Conservation (phyloP, 2,797 vertebrate genomes). For the Tapera naevia region DNA sequence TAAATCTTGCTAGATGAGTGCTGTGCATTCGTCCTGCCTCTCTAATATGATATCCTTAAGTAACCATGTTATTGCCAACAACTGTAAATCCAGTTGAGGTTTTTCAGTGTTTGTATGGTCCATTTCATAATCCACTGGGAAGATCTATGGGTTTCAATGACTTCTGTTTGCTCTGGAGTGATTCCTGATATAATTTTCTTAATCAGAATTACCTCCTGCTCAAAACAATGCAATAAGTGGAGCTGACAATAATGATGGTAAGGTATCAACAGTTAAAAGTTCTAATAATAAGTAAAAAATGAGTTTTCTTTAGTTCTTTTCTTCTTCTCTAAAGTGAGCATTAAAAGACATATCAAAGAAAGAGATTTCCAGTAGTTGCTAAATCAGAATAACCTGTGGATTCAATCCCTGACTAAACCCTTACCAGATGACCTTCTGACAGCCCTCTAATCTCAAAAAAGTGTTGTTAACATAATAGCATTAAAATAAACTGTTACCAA, state of each 20-base stretch:
- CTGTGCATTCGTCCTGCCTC: neutral
- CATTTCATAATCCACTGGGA: neutral
- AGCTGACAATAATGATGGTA: neutral
- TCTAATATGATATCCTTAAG: neutral
- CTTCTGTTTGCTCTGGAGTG: neutral
- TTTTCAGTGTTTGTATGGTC: neutral
- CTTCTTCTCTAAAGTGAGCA: neutral
- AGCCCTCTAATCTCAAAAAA: neutral
- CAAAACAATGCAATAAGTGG: neutral
- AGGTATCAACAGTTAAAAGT: neutral
- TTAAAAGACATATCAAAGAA: neutral
- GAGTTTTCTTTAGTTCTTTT: neutral
- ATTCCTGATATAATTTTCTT: neutral
- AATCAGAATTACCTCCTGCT: neutral
- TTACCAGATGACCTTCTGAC: neutral
- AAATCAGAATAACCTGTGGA: neutral
- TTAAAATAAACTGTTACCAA: neutral
- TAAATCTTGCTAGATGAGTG: neutral
- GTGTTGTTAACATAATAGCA: neutral
- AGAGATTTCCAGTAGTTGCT: neutral
- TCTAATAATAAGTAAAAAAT: conserved; percentile 2
- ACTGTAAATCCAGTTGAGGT: neutral
- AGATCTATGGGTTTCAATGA: neutral
- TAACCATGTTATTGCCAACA: neutral
- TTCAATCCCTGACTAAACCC: neutral